These are phyloP conservation scores for Drosophila jambulina DNA, from an alignment of 1,140 invertebrate genomes.

Conservation along the genomic window DNA sequence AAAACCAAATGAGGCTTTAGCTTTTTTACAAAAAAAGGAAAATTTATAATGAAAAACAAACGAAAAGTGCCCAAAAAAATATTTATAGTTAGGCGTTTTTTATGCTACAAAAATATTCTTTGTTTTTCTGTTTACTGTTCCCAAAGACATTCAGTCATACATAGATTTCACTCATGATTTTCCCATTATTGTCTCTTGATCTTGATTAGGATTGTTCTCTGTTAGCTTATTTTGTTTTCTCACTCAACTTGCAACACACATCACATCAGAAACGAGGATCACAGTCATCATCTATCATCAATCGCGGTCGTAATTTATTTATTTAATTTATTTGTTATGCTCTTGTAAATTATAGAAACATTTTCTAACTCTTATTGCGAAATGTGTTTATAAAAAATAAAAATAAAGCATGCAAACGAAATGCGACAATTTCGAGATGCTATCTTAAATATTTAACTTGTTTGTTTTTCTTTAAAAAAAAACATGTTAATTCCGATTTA, in stretches of 20 bases:
- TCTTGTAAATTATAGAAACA: conserved; percentile 43
- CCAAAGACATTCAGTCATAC: conserved; percentile 8
- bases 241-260: conserved; percentile 6
- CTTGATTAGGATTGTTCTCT: conserved; percentile 19
- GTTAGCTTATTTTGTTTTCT: conserved; percentile 43
- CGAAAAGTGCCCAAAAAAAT: conserved; percentile 57
- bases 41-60: conserved; percentile 27
- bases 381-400: conserved; percentile 56
- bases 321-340: conserved; percentile 78
- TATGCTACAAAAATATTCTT: conserved; percentile 30
- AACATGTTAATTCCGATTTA: no score
- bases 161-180: conserved; percentile 3
- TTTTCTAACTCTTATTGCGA: conserved; percentile 54
- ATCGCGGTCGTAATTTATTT: conserved; percentile 57
- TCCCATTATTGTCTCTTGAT: conserved; percentile 28
- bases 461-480: neutral
- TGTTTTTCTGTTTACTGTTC: conserved; percentile 35
- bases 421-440: conserved; percentile 35
- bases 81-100: conserved; percentile 42
- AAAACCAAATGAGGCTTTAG: conserved; percentile 63
- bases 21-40: conserved; percentile 7
- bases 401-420: conserved; percentile 35
- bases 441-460: conserved; percentile 15
- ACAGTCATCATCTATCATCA: conserved; percentile 17
- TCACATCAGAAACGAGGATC: neutral